Base-by-base conservation (phyloP, 1,140 invertebrate genomes). In the Pogonomyrmex californicus region DNA sequence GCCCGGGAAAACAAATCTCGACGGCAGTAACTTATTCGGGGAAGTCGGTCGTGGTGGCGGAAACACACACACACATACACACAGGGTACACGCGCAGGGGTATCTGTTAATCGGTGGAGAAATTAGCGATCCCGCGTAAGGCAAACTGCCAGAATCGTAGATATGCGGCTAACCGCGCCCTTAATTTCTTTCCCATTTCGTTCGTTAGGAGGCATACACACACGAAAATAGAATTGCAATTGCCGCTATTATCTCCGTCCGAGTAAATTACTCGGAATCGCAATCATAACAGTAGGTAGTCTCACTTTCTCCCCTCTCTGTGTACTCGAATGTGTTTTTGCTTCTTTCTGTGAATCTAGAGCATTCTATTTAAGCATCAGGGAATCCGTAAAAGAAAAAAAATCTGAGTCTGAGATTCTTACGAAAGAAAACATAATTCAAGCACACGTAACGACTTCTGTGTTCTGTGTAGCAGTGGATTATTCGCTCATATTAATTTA, bases 1-100 rank as follows among this genome's bases (percentile, higher is more conserved):
- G 23, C 9, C 33, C 44, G 68, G 41, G 41, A 83, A 83, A 83
- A 83, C 79, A 83, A 75, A 83, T 83, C 68, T 23, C 41, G 38
- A 36, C 30, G 41, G 77, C 47, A 56, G 44, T 75, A 75, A 82
- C 66, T 82, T 82, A 41, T 82, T 82, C 51, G 41, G 6, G 54
- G 79, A 82, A 82, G 54, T 82, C 49, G 62, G 4, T n/a, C 62
- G 36, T 65, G 65, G 44, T 44, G n/a, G 17, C 7, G 62, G 41
- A n/a, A 38, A n/a, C 33, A 79, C 30, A 33, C n/a, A n/a, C n/a
- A n/a, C n/a, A n/a, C n/a, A n/a, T n/a, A n/a, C n/a, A n/a, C 17
- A 38, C 4, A 23, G 23, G 38, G 1, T 33, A 60, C 2, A 49
- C 23, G 23, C 0, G 23, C 12, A 73, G 17, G 14, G 41, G 4